These are phyloP conservation scores for Pristionchus entomophagus DNA, from an alignment of 2,888 invertebrate species.

Conservation along the genomic window DNA sequence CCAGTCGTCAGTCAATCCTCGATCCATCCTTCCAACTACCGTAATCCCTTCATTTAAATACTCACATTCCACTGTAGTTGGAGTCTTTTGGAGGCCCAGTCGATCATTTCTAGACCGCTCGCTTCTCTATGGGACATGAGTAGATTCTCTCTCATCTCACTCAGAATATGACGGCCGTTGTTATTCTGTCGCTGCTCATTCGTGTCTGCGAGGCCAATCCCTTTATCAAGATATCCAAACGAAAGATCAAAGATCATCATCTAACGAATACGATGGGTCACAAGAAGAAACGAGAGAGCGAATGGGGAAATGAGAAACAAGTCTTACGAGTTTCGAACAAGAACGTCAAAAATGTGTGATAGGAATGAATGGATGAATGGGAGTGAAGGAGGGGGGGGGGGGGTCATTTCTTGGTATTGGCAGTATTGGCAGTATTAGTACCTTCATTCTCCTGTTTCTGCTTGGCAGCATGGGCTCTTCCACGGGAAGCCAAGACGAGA, in stretches of 20 bases:
- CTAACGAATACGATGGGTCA: background rate
- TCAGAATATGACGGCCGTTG: background rate
- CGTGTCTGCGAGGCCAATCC: background rate
- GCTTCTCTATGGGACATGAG: conserved; percentile 13
- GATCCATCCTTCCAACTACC: background rate
- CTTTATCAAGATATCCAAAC: background rate
- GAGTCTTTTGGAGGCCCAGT: conserved; percentile 32
- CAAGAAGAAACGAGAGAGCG: background rate
- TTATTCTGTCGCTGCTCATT: background rate
- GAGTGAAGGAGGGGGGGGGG: background rate
- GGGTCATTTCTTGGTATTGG: conserved; percentile 8
- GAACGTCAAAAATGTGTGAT: background rate
- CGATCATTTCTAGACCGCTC: conserved; percentile 29
- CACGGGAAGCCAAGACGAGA: conserved; percentile 43
- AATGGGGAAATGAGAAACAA: no score
- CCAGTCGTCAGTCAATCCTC: background rate
- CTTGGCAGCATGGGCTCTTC: conserved; percentile 44
- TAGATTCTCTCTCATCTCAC: conserved; percentile 42
- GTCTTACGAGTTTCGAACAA: conserved; percentile 13
- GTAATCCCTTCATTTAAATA: background rate
- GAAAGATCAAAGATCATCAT: conserved; percentile 21
- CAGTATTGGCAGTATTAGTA: background rate
- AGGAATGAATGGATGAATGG: background rate
- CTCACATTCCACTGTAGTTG: conserved; percentile 33
- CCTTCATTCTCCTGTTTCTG: conserved; percentile 19